Base-by-base conservation (phyloP, 2,888 invertebrate genomes). In the Meliscaeva auricollis region DNA sequence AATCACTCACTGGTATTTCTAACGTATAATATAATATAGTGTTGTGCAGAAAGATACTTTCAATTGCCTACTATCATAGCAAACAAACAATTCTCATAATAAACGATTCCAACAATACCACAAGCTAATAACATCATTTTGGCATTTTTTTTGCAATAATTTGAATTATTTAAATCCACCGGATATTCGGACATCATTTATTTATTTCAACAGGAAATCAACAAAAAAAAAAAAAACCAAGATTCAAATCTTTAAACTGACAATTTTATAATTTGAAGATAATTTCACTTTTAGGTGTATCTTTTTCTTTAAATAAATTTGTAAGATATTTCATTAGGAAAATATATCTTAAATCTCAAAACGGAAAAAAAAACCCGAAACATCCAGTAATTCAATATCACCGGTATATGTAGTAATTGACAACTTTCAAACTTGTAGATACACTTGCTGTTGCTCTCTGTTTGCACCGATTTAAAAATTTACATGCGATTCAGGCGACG, bases 401-500 rank as follows among this genome's bases (percentile, higher is more conserved):
- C 48, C 46, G 41, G 41, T 60, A 26, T 26, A n/a, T n/a, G n/a
- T 26, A 26, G n/a, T n/a, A 26, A 26, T 38, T 46, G 38, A 79
- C 11, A 70, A 64, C 15, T 56, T 50, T 58, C 64, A 62, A 83
- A 46, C 50, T 38, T 20, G 58, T 11, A 69, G 41, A 66, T 74
- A 70, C 50, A 62, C 9, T 54, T n/a, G 3, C 30, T 54, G 54
- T 0, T 9, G 41, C 9, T 54, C 8, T 1, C 30, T 54, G 54
- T 0, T 9, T 11, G 13, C 41, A 22, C 17, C 22, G 50, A 38
- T 38, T 38, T 11, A 66, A 52, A 75, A 66, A 84, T 78, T 38
- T 52, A 77, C 64, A 78, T 87, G 82, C 74, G 76, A 64, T 74
- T 70, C 81, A 50, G 70, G 52, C 81, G 74, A 81, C 87, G 69